Base-by-base conservation (phyloP, 1,140 invertebrate genomes). In the Camponotus vicinus region DNA sequence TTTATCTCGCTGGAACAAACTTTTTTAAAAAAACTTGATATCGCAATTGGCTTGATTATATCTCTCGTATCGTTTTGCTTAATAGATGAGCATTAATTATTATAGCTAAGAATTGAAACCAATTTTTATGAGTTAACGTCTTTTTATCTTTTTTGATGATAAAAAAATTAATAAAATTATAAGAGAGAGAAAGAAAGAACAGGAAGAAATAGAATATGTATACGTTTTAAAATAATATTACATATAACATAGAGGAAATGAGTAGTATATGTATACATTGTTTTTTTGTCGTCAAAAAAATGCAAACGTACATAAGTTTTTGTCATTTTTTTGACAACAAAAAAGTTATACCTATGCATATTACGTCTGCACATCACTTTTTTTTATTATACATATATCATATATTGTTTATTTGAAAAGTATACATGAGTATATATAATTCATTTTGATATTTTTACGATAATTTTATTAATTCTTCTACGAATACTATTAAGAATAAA, bases 1-100 rank as follows among this genome's bases (percentile, higher is more conserved):
- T 78, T 78, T 85, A 78, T 78, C 61, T 85, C 40, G 18, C 42
- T 67, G 27, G 71, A 77, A 59, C 42, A 9, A 49, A 85, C 73
- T 55, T 78, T 85, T 78, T 27, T 15, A 21, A 66, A 59, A 42
- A 52, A 85, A 78, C 40, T 63, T 45, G 8, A 15, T 32, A 1
- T 37, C 21, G 27, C 61, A 61, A 77, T 85, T 66, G 73, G 71
- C 21, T 85, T 55, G 32, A 66, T 42, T 85, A 49, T 63, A 52
- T 45, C 42, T 5, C 40, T 52, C 27, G 59, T 8, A 4, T 11
- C 27, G 1, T 37, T 70, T 34, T 27, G 27, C 34, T 61, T 34
- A 40, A 45, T 21, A 45, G 15, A 27, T 75, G 34, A 27, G 59
- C 37, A 27, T 71, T 34, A 71, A 71, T 59, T 82, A 34, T 59